A percentile compares a stretch with the other conserved stretches of the same genome.
Conservation (phyloP, 2,888 invertebrate species). For the Mesopsocus fuscifrons region DNA sequence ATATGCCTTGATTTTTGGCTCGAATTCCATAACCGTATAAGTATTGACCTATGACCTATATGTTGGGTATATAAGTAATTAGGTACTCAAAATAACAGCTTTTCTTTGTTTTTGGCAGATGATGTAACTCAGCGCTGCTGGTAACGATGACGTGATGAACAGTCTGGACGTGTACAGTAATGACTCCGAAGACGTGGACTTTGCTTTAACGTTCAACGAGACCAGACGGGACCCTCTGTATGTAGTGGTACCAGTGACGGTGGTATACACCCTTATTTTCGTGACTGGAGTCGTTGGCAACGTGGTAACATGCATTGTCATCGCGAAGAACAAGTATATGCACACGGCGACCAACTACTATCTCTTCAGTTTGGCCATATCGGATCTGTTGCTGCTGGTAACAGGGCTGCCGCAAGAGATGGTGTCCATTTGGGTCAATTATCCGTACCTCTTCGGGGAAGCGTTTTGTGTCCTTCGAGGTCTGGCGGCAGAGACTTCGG, state of each 20-base stretch:
- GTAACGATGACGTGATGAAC: neutral
- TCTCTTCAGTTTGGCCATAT: constrained; percentile 66
- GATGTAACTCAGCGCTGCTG: no score
- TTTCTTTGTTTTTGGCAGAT: no score
- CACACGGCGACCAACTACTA: constrained; percentile 67
- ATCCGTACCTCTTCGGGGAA: constrained; percentile 60
- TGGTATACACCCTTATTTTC: constrained; percentile 60
- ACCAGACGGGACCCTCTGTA: constrained; percentile 30
- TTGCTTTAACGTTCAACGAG: constrained; percentile 10
- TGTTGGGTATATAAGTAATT: no score
- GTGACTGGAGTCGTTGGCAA: constrained; percentile 64
- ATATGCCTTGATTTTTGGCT: no score
- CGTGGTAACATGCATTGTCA: constrained; percentile 67
- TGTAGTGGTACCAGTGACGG: constrained; percentile 50
- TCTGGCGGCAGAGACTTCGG: constrained; percentile 59
- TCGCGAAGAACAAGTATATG: constrained; percentile 62
- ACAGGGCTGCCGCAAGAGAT: constrained; percentile 71
- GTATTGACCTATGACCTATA: no score
- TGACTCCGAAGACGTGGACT: constrained; percentile 10
- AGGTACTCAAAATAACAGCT: no score
- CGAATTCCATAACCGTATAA: no score
- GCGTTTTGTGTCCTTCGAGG: constrained; percentile 60
- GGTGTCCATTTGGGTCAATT: constrained; percentile 46
- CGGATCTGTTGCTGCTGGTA: constrained; percentile 56
- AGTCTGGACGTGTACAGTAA: constrained; percentile 2